These are phyloP conservation scores for Dione juno DNA, from an alignment of 2,888 invertebrate genomes.

Conservation along the genomic window DNA sequence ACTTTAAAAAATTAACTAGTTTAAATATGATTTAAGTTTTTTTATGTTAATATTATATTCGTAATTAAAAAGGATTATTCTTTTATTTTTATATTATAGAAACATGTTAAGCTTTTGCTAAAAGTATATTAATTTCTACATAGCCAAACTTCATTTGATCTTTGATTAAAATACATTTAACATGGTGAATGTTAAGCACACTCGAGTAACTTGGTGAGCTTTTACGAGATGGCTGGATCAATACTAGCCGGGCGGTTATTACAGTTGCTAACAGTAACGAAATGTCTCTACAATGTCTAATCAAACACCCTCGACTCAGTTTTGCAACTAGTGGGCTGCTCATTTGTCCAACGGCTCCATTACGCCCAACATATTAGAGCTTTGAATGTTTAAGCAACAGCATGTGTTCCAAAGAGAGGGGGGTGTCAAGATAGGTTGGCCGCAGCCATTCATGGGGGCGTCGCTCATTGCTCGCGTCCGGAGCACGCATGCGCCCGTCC, in stretches of 20 bases:
- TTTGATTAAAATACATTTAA: constrained; percentile 18
- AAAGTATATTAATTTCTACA: background rate
- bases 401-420: constrained; percentile 52
- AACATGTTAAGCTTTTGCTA: too few relatives aligned
- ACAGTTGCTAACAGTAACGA: constrained; percentile 51
- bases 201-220: constrained; percentile 9
- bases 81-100: background rate
- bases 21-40: too few relatives aligned
- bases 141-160: background rate
- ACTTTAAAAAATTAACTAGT: too few relatives aligned
- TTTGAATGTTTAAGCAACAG: constrained; percentile 45
- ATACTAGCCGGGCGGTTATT: constrained; percentile 42
- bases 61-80: too few relatives aligned
- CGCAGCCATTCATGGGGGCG: constrained; percentile 76
- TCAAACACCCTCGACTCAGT: constrained; percentile 64
- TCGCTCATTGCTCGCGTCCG: constrained; percentile 79
- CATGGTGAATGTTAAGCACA: background rate
- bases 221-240: constrained; percentile 37
- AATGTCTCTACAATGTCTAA: constrained; percentile 56
- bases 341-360: constrained; percentile 72
- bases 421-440: constrained; percentile 65
- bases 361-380: constrained; percentile 58
- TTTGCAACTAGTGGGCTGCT: constrained; percentile 78
- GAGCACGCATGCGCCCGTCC: constrained; percentile 75
- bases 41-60: too few relatives aligned